These are phyloP conservation scores for Sinohyriopsis cumingii DNA, from an alignment of 2,888 invertebrate species.

Conservation along the genomic window DNA sequence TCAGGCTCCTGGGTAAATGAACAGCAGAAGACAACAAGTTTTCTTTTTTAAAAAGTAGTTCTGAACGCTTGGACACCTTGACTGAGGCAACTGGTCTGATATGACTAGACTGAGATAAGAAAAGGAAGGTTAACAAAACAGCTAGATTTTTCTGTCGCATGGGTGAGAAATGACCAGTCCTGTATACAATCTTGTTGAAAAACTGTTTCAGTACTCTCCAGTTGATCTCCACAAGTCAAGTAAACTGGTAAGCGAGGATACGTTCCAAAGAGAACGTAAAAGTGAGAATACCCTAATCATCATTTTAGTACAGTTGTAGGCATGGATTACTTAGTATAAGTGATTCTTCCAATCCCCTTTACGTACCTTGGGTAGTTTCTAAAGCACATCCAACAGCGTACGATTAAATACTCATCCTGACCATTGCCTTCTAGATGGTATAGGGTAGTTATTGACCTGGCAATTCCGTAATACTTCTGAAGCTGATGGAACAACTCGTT, in stretches of 20 bases:
- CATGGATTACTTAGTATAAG: conserved; percentile 19
- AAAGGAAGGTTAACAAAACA: too few relatives aligned
- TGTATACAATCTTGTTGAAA: too few relatives aligned
- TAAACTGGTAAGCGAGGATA: conserved; percentile 9
- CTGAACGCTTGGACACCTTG: too few relatives aligned
- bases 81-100: too few relatives aligned
- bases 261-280: conserved; percentile 12
- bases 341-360: conserved; percentile 26
- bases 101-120: too few relatives aligned
- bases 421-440: conserved; percentile 7
- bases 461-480: conserved; percentile 11
- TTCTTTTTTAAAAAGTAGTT: too few relatives aligned
- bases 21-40: too few relatives aligned
- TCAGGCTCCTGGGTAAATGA: too few relatives aligned
- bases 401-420: too few relatives aligned
- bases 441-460: conserved; percentile 16
- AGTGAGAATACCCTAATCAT: conserved; percentile 17
- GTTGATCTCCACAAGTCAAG: conserved; percentile 7
- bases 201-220: background rate
- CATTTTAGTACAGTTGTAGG: conserved; percentile 20
- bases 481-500: conserved; percentile 22
- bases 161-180: too few relatives aligned
- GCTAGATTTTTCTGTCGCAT: too few relatives aligned
- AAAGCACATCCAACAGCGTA: conserved; percentile 8
- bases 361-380: conserved; percentile 6